Percentiles rank a stretch among this genome's conserved stretches.
These are phyloP conservation scores for Mesorhabditis sp. DNA, from an alignment of 2,888 invertebrate species.

Conservation along the genomic window DNA sequence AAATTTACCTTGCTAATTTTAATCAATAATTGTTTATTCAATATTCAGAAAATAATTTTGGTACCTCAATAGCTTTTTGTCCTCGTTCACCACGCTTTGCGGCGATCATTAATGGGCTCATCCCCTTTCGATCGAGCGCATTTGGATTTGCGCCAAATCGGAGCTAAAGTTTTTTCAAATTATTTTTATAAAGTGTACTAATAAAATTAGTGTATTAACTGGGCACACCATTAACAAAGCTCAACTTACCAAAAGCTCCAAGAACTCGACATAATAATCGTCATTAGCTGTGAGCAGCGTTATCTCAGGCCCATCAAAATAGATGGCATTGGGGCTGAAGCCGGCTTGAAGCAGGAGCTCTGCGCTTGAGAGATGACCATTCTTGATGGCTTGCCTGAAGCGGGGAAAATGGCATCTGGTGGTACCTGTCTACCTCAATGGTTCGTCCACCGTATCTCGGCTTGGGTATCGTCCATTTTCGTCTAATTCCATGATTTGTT, in stretches of 20 bases:
- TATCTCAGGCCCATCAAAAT: conserved; percentile 68
- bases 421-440: conserved; percentile 64
- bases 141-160: conserved; percentile 84
- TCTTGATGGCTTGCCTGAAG: conserved; percentile 22
- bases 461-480: conserved; percentile 48
- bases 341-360: conserved; percentile 75
- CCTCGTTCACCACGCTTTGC: conserved; percentile 71
- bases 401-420: neutral
- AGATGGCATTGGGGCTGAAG: conserved; percentile 82
- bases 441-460: conserved; percentile 69
- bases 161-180: conserved; percentile 59
- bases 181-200: neutral
- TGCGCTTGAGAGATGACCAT: conserved; percentile 63
- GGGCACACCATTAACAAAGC: no score
- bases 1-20: neutral
- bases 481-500: conserved; percentile 25
- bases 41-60: conserved; percentile 53
- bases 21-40: neutral
- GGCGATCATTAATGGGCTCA: conserved; percentile 84
- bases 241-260: conserved; percentile 69
- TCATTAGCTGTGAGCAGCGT: conserved; percentile 74
- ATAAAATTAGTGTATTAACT: no score
- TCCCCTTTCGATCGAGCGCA: conserved; percentile 77
- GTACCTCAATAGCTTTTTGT: conserved; percentile 70
- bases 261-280: conserved; percentile 64